Percentiles rank a stretch among this genome's conserved stretches.
Evolutionary conservation across 1,140 invertebrate species (phyloP).

Genomic region (Zaprionus nigranus): DNA sequence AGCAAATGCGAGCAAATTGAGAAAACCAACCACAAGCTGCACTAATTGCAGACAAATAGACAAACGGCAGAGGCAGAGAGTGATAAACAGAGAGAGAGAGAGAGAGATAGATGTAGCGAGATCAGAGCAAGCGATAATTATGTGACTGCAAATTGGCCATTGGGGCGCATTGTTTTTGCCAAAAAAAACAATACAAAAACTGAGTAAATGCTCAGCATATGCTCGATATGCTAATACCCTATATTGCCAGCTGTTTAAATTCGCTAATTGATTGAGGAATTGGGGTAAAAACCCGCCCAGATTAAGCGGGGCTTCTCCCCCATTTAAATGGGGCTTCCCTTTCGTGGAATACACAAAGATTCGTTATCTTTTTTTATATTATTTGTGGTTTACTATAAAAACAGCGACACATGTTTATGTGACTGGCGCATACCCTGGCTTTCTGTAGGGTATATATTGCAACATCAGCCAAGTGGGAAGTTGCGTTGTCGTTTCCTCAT

Average conservation of each 20-base stretch:
- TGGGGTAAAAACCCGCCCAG: neutral
- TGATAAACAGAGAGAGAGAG: neutral
- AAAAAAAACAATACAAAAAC: slow-evolving; percentile 18
- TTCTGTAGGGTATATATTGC: slow-evolving; percentile 10
- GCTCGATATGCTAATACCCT: slow-evolving; percentile 6
- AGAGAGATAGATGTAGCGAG: neutral
- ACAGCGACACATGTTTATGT: neutral
- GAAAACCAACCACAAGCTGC: neutral
- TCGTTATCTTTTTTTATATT: neutral
- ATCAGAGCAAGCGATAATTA: slow-evolving; percentile 20
- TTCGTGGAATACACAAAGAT: neutral
- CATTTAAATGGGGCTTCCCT: neutral
- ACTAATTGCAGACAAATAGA: slow-evolving; percentile 26
- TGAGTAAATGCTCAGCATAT: neutral
- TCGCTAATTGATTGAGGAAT: neutral
- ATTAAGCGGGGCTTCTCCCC: neutral
- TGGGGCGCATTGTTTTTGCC: slow-evolving; percentile 27
- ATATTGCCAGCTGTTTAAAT: neutral
- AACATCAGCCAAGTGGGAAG: slow-evolving; percentile 14
- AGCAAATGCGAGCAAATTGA: slow-evolving; percentile 16
- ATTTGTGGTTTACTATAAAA: neutral
- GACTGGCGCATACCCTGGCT: neutral
- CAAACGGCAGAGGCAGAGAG: neutral
- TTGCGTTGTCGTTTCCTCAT: slow-evolving; percentile 54
- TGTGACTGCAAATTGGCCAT: slow-evolving; percentile 31